Conservation (phyloP, 1,140 invertebrate species). For the Bombus polaris region DNA sequence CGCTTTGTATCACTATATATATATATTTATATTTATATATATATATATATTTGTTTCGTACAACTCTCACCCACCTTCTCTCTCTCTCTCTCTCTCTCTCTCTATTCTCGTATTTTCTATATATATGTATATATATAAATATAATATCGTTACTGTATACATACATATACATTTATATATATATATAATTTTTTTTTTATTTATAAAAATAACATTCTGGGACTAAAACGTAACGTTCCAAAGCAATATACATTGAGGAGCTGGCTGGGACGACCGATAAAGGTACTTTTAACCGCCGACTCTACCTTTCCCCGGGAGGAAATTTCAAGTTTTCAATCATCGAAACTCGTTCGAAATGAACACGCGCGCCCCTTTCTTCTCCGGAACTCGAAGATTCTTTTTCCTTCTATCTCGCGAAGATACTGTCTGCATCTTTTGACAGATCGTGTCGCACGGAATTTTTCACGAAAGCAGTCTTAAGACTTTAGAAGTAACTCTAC, state of each 20-base stretch:
- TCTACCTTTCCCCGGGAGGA: constrained; percentile 9
- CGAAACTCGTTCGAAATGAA: constrained; percentile 26
- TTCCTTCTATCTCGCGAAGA: background rate
- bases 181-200: constrained; percentile 70
- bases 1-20: constrained; percentile 70
- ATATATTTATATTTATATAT: constrained; percentile 32
- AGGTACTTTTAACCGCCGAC: constrained; percentile 49
- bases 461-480: background rate
- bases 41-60: constrained; percentile 35
- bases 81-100: constrained; percentile 15
- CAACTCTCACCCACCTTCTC: constrained; percentile 54
- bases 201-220: constrained; percentile 81
- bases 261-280: constrained; percentile 65
- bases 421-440: background rate
- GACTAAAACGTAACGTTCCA: constrained; percentile 72
- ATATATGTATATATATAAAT: constrained; percentile 26
- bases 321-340: constrained; percentile 26
- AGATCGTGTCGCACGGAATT: background rate
- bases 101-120: background rate
- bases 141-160: constrained; percentile 75
- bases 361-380: constrained; percentile 24
- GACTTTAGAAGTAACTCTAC: constrained; percentile 35
- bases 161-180: constrained; percentile 74
- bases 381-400: constrained; percentile 10
- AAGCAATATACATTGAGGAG: constrained; percentile 67